Base-by-base conservation (phyloP, 2,113 vertebrate genomes). In the Elgaria multicarinata region DNA sequence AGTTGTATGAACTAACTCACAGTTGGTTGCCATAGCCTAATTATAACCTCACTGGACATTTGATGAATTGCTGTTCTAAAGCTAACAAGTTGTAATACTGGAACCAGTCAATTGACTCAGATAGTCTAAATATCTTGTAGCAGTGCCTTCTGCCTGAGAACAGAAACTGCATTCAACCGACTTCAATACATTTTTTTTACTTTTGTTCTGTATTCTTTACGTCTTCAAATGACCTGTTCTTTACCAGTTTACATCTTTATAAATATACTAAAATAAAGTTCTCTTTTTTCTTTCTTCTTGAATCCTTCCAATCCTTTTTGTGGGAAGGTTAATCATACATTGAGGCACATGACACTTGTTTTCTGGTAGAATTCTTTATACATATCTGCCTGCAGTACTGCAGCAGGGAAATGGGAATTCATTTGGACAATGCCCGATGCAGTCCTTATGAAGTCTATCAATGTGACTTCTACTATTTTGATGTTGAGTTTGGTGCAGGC, bases 331-430 rank as follows among this genome's bases (percentile, higher is more conserved):
- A 67, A 77, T 77, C 8, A 1, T 75, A 92, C 83, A n/a, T 89
- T 58, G 3, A 36, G 22, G 13, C 28, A 88, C 72, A 86, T 87
- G 36, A 44, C 69, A 86, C 24, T 93, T 67, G 88, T 67, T 69
- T 91, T 83, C 53, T 55, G 90, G 39, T 87, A 75, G 87, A 58
- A 74, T 76, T 90, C 36, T 39, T 83, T 85, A n/a, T 92, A 74
- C 58, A 83, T 64, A 79, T 87, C 79, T 90, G 92, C 90, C 89
- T 95, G 77, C 22, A 90, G 44, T 76, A 64, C 67, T 91, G 55
- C 44, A 89, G 88, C 84, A 90, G 75, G 72, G 74, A 94, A 93
- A 89, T 6, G 20, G 26, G 33, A 26, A 67, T 92, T 89, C 33
- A 83, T 91, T 76, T 85, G 66, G 87, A 91, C 86, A 87, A 80